phyloP scores from a whole-genome alignment of 2,888 invertebrate genomes.

The Empis livida region DNA sequence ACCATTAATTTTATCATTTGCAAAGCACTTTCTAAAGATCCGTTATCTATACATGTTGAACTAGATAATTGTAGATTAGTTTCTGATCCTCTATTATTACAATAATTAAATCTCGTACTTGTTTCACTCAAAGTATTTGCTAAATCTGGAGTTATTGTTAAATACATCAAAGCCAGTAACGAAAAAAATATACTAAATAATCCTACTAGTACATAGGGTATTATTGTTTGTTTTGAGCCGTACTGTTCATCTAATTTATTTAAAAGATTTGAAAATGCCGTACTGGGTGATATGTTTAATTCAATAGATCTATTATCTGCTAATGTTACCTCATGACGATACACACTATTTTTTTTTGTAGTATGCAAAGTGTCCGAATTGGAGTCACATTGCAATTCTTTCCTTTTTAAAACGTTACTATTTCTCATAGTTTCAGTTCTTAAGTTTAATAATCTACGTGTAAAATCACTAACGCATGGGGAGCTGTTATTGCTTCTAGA shows the following conservation, averaged over 20 bases:
- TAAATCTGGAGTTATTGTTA: slow-evolving; percentile 40
- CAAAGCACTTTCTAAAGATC: slow-evolving; percentile 48
- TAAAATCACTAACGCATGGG: slow-evolving; percentile 42
- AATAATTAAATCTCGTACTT: slow-evolving; percentile 42
- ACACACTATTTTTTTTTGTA: neutral
- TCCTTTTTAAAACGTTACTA: slow-evolving; percentile 11
- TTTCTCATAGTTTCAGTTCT: slow-evolving; percentile 17
- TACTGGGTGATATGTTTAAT: slow-evolving; percentile 17
- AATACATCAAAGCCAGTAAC: slow-evolving; percentile 51
- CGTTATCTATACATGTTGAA: slow-evolving; percentile 50
- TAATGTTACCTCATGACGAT: neutral
- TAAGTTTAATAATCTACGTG: slow-evolving; percentile 36
- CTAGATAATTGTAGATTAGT: neutral
- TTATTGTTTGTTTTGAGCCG: slow-evolving; percentile 33
- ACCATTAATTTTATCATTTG: slow-evolving; percentile 50
- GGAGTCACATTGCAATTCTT: neutral
- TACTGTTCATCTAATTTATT: slow-evolving; percentile 19
- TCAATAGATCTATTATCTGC: neutral
- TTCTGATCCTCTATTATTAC: slow-evolving; percentile 14
- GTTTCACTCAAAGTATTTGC: slow-evolving; percentile 26
- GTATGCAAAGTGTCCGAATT: neutral
- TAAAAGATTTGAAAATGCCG: slow-evolving; percentile 17
- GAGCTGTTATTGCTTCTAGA: neutral
- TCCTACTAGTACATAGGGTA: slow-evolving; percentile 49
- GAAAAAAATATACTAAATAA: slow-evolving; percentile 51